Conservation (phyloP, 1,140 invertebrate genomes). For the Danaus plexippus region DNA sequence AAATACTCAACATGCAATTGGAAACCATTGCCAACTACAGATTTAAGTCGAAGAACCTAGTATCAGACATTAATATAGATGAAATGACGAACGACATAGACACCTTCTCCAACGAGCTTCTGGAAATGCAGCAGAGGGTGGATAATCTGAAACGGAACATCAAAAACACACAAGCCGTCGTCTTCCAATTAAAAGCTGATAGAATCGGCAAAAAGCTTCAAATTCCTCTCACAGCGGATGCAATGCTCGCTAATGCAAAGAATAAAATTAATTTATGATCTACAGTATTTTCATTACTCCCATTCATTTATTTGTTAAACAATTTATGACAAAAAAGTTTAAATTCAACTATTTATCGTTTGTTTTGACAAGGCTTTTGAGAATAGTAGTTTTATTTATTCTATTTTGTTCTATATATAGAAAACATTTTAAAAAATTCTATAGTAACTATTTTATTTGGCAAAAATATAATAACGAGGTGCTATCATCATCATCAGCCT, state of each 20-base stretch:
- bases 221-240: conserved; percentile 32
- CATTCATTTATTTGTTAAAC: too few species aligned
- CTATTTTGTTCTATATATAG: too few species aligned
- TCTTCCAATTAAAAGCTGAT: conserved; percentile 42
- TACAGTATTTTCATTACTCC: too few species aligned
- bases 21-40: conserved; percentile 36
- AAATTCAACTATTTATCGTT: too few species aligned
- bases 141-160: conserved; percentile 35
- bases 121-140: conserved; percentile 29
- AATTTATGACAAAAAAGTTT: too few species aligned
- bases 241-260: conserved; percentile 37
- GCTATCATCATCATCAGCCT: too few species aligned
- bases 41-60: conserved; percentile 37
- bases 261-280: conserved; percentile 22
- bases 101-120: conserved; percentile 33
- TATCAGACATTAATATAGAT: conserved; percentile 27
- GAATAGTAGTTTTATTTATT: too few species aligned
- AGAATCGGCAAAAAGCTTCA: conserved; percentile 28
- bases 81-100: conserved; percentile 40
- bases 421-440: too few species aligned
- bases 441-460: too few species aligned
- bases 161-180: conserved; percentile 35
- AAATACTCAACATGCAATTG: conserved; percentile 45
- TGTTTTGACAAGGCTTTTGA: too few species aligned
- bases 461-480: too few species aligned